phyloP scores from a whole-genome alignment of 1,140 invertebrate genomes.

The Aphaenogaster rudis region DNA sequence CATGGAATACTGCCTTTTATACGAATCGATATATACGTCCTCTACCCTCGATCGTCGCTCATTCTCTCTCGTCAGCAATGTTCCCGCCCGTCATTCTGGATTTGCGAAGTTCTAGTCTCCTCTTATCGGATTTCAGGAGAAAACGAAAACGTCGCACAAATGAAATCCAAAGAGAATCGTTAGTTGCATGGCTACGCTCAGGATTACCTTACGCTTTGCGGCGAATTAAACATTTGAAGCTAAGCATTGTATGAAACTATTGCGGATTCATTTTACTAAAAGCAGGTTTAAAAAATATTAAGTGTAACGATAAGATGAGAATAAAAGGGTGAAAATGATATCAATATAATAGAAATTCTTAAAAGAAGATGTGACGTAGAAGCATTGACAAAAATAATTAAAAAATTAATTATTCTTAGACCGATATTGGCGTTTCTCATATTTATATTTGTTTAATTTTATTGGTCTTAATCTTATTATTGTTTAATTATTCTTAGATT shows the following conservation, averaged over 20 bases:
- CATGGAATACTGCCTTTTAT: not conserved
- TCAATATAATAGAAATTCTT: too few species aligned
- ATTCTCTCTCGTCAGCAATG: not conserved
- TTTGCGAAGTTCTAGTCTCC: slow-evolving; percentile 45
- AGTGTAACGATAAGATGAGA: not conserved
- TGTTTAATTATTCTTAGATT: too few species aligned
- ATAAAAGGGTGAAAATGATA: too few species aligned
- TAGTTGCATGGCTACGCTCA: slow-evolving; percentile 3
- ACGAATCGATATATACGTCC: not conserved
- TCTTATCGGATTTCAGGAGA: not conserved
- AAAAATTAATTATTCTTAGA: too few species aligned
- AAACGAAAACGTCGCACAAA: slow-evolving; percentile 11
- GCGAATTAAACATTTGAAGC: slow-evolving; percentile 15
- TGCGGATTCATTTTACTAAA: slow-evolving; percentile 34
- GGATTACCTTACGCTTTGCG: not conserved
- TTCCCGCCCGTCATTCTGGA: slow-evolving; percentile 39
- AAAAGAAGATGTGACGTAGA: too few species aligned
- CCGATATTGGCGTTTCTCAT: too few species aligned
- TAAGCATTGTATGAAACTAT: slow-evolving; percentile 4
- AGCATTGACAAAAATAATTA: too few species aligned
- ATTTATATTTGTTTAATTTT: too few species aligned
- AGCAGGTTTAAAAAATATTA: slow-evolving; percentile 17
- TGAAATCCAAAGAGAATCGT: slow-evolving; percentile 33
- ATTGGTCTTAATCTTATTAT: too few species aligned
- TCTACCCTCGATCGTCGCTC: not conserved